Percentiles rank a stretch among this genome's conserved stretches.
Evolutionary conservation across 2,797 vertebrate genomes (phyloP).

Genomic region (Paedocypris micromegethes): DNA sequence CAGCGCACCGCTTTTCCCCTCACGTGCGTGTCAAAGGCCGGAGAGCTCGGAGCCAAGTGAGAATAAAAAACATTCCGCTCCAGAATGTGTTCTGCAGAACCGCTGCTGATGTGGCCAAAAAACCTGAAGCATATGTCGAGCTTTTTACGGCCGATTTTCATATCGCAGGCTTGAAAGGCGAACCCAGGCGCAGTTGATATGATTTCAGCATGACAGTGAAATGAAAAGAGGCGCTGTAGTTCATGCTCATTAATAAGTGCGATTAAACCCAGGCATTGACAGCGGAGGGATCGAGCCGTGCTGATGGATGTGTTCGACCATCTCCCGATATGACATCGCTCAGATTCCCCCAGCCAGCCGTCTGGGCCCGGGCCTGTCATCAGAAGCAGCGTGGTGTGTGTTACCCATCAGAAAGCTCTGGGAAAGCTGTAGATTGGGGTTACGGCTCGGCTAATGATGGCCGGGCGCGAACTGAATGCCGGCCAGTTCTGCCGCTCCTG

Average conservation of each 20-base stretch:
- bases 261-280: background rate
- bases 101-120: slow-evolving; percentile 13
- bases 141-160: background rate
- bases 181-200: no score
- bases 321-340: slow-evolving; percentile 1
- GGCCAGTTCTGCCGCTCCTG: slow-evolving; percentile 29
- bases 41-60: background rate
- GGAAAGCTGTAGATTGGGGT: background rate
- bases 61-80: slow-evolving; percentile 8
- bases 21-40: background rate
- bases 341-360: slow-evolving; percentile 12
- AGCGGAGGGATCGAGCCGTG: background rate
- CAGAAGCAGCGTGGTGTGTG: slow-evolving; percentile 7
- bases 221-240: background rate
- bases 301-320: slow-evolving; percentile 5
- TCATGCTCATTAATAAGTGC: slow-evolving; percentile 3
- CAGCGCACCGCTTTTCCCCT: background rate
- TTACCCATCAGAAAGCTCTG: slow-evolving; percentile 20
- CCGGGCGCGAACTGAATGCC: background rate
- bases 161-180: background rate
- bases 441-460: slow-evolving; percentile 9
- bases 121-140: background rate
- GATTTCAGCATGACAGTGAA: background rate
- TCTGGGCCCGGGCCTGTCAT: slow-evolving; percentile 3
- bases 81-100: background rate